Base-by-base conservation (phyloP, 1,140 invertebrate genomes). In the Caenorhabditis inopinata region DNA sequence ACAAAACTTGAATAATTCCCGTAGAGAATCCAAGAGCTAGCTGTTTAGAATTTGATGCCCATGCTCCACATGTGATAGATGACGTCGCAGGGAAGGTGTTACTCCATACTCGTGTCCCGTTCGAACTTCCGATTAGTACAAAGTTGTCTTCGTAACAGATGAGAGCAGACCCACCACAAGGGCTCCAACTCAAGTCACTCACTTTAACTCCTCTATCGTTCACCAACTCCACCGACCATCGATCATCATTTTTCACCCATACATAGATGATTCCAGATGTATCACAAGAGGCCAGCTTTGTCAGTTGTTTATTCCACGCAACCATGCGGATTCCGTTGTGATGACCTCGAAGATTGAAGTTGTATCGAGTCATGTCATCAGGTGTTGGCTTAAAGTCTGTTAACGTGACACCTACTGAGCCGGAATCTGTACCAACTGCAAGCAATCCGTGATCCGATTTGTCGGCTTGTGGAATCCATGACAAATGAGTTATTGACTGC, bases 281-380 rank as follows among this genome's bases (percentile, higher is more conserved):
- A 91, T 98, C 97, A 90, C 96, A 98, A 5, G 96, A 96, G 1
- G 96, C 96, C 78, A 99, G 88, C 89, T 98, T 98, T 90, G 98
- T 96, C 89, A 97, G 98, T 0, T 96, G 95, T 89, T 96, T 95
- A 90, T 98, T 99, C 97, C 97, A 99, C 90, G 95, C 95, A 21
- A 98, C 96, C 42, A 97, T 90, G 78, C 91, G 91, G 90, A 97
- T 96, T 91, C 97, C 94, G 82, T 94, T 95, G 87, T 96, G 92
- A 90, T 99, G 97, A 51, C 96, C 96, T 83, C 96, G 92, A 49
- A 99, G 91, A 90, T 99, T 98, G 90, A 97, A 98, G 90, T 98
- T 99, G 76, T 95, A 96, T 76, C 96, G 92, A n/a, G 92, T 90
- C 3, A 94, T 94, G 27, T 79, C 78, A 58, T 79, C 78, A 27